Evolutionary conservation across 2,888 invertebrate species (phyloP), one percentile per base, ranked within the genome.

Genomic region (Gonocerus acuteangulatus): DNA sequence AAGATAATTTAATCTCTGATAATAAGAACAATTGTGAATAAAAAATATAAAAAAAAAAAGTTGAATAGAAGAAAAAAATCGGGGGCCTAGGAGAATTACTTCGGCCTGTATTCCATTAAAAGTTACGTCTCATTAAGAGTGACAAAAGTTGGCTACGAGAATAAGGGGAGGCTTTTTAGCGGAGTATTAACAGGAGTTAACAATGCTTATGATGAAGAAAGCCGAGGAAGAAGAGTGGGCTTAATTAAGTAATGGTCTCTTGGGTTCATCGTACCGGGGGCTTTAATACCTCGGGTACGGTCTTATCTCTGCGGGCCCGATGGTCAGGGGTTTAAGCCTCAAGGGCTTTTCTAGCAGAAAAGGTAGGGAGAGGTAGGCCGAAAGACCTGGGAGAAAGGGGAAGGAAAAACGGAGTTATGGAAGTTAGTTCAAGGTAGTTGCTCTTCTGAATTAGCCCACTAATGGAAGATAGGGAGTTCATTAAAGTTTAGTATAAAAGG

Each of bases 351-450:
- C 27, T 4, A n/a, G n/a, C n/a, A n/a, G n/a, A n/a, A 9, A 34
- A 11, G 34, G 11, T 34, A 11, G 34, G 6, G 11, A 11, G 34
- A 11, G 6, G 34, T 34, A 6, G 6, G 34, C 34, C 27, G 48
- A 48, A 48, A 48, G 48, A 27, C 48, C 21, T 23, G 48, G 18
- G 9, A 32, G 48, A 48, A 48, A 27, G 27, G 9, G 27, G 34
- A 34, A 19, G 51, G 51, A 51, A 51, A 51, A 51, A 51, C 51
- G 32, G 34, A 51, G 51, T 51, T 51, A 36, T 27, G 18, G 39
- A 39, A 39, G 39, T 39, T 39, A 9, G 39, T 15, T 39, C 39
- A 39, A 15, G 39, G 39, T 39, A n/a, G 39, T 39, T 39, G 39
- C 39, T n/a, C 39, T 39, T 39, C n/a, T n/a, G 39, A 39, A 39